These are phyloP conservation scores for Pyxicephalus adspersus DNA, from an alignment of 2,113 vertebrate genomes.

Conservation along the genomic window DNA sequence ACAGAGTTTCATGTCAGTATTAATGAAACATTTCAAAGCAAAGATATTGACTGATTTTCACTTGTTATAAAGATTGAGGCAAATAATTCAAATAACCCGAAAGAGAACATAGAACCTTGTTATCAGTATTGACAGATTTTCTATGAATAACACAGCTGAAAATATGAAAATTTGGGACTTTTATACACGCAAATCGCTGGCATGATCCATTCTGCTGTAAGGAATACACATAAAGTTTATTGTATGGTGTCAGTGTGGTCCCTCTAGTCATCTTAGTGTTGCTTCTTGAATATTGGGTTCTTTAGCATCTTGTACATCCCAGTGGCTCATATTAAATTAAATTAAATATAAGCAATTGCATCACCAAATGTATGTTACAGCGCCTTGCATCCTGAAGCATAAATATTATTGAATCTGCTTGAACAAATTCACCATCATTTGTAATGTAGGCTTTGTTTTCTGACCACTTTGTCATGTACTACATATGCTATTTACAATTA, in stretches of 20 bases:
- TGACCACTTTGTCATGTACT: too few relatives aligned
- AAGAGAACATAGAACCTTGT: conserved; percentile 3
- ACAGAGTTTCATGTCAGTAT: conserved; percentile 26
- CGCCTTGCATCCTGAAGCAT: not conserved
- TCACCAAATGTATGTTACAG: conserved; percentile 3
- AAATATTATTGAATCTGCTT: conserved; percentile 9
- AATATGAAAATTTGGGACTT: conserved; percentile 28
- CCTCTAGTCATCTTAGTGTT: conserved; percentile 34
- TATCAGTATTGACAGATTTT: conserved; percentile 21
- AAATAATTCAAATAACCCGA: conserved; percentile 34
- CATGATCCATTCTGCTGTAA: not conserved
- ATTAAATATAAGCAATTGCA: conserved; percentile 20
- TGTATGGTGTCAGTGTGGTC: conserved; percentile 25
- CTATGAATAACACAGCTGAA: not conserved
- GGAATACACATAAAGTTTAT: conserved; percentile 14
- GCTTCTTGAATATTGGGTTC: conserved; percentile 23
- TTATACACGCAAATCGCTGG: not conserved
- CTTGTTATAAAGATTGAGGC: conserved; percentile 8
- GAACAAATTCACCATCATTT: not conserved
- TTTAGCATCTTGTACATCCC: conserved; percentile 1
- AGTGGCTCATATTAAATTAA: conserved; percentile 28
- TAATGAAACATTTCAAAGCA: conserved; percentile 33
- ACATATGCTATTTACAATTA: too few relatives aligned
- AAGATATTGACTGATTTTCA: conserved; percentile 14
- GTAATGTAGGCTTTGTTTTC: not conserved